Evolutionary conservation across 2,113 vertebrate species (phyloP), one percentile per base, ranked within the genome.

Genomic region (human (Homo sapiens)): DNA sequence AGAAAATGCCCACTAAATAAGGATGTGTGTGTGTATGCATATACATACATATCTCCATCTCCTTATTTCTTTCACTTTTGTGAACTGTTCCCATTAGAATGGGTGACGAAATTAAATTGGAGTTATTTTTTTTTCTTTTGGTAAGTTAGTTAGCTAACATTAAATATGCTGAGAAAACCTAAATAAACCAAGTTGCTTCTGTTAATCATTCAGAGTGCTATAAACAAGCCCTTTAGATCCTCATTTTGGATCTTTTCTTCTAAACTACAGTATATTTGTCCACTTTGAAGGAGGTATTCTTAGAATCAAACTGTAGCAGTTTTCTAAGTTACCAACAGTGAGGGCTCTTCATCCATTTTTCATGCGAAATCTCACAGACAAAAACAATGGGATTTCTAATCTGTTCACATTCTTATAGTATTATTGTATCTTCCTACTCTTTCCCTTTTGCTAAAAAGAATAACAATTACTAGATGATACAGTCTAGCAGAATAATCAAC

Each of bases 401-500:
- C 59, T 75, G 1, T 55, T 72, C 20, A 11, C 1, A 5, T 94
- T 85, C 40, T 82, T 70, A 30, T 18, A 16, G 48, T 92, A 4
- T 1, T 80, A 52, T 22, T 0, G 0, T 72, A 64, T 1, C 75
- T 76, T 90, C n/a, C 95, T 1, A 0, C 0, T 92, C 30, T 45
- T 40, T 73, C 3, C 14, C 68, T 96, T 96, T 87, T 73, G 87
- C 35, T 40, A 89, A 80, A 97, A 93, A 95, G 6, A 27, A 16
- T 92, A 93, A 92, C 4, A 70, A 57, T 64, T 79, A 59, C 57
- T 27, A 70, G 35, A 66, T 45, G 38, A 5, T 70, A 86, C 73
- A 97, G 78, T 27, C 76, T 40, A 93, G 72, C 14, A 93, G 82
- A 40, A 97, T 95, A 95, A 93, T 91, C n/a, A 96, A 13, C 3